These are phyloP conservation scores for Chelonia mydas DNA, from an alignment of 2,797 vertebrate species.

Conservation along the genomic window DNA sequence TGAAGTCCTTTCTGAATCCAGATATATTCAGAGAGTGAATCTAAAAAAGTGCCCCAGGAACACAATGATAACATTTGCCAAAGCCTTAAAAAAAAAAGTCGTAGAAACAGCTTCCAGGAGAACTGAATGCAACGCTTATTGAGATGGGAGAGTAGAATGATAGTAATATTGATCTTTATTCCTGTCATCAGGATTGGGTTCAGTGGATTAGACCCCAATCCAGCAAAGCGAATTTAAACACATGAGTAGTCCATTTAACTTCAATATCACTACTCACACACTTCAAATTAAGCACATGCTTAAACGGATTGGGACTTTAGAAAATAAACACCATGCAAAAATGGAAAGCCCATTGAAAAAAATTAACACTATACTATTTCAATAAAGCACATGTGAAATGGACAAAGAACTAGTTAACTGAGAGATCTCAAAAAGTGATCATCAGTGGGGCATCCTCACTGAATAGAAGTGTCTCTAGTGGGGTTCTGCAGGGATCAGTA, in stretches of 20 bases:
- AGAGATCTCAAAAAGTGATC: not conserved
- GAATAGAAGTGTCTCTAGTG: not conserved
- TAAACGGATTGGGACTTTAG: not conserved
- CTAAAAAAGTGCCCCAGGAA: slow-evolving; percentile 35
- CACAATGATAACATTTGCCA: slow-evolving; percentile 55
- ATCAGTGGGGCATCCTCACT: not conserved
- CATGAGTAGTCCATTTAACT: not conserved
- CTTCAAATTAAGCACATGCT: not conserved
- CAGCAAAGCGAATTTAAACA: not conserved
- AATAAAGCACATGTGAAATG: not conserved
- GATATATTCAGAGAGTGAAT: not conserved
- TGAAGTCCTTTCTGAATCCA: not conserved
- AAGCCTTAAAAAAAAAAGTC: not conserved
- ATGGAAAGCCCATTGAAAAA: not conserved
- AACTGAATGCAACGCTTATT: not conserved
- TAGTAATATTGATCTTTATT: not conserved
- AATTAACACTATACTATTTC: not conserved
- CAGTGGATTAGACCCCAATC: not conserved
- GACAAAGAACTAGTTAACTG: not conserved
- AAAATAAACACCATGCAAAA: slow-evolving; percentile 13
- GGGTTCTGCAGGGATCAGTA: not conserved
- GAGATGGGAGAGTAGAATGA: not conserved
- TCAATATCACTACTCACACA: not conserved
- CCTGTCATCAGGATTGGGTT: not conserved
- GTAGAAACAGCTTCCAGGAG: slow-evolving; percentile 34